phyloP scores from a whole-genome alignment of 2,797 vertebrate genomes.

The Argya squamiceps region DNA sequence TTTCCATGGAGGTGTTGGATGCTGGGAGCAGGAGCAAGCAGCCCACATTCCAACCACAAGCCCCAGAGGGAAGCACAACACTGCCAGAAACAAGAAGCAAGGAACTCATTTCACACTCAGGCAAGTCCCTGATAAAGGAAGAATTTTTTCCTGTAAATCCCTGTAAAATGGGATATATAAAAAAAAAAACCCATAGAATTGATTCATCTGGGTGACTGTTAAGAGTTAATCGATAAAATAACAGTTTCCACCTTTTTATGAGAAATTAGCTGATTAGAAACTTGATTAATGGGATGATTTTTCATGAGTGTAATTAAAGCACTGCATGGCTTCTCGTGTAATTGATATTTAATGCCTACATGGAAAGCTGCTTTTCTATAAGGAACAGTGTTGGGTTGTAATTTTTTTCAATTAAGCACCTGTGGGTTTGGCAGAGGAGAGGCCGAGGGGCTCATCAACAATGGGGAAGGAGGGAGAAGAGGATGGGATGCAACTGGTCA shows the following conservation, averaged over 20 bases:
- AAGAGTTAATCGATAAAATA: conserved; percentile 76
- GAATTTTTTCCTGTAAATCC: not conserved
- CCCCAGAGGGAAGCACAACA: not conserved
- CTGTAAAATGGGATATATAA: not conserved
- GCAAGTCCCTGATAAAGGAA: not conserved
- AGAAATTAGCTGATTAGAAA: conserved; percentile 72
- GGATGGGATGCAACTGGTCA: not conserved
- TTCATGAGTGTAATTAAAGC: conserved; percentile 71
- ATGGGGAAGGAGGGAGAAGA: not conserved
- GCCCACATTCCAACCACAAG: not conserved
- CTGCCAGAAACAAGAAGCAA: not conserved
- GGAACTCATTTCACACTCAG: not conserved
- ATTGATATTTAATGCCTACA: conserved; percentile 59
- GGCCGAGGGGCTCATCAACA: not conserved
- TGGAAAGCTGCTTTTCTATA: conserved; percentile 28
- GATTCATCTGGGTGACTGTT: conserved; percentile 21
- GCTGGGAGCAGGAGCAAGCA: not conserved
- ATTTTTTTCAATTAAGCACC: not conserved
- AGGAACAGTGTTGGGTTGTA: not conserved
- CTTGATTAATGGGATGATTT: conserved; percentile 74
- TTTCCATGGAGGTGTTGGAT: not conserved
- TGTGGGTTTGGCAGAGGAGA: not conserved
- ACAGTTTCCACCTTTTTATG: conserved; percentile 54
- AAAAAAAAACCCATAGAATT: not conserved
- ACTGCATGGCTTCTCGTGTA: conserved; percentile 55